Evolutionary conservation across 2,888 invertebrate species (phyloP).

Genomic region (Petrophora chlorosata): DNA sequence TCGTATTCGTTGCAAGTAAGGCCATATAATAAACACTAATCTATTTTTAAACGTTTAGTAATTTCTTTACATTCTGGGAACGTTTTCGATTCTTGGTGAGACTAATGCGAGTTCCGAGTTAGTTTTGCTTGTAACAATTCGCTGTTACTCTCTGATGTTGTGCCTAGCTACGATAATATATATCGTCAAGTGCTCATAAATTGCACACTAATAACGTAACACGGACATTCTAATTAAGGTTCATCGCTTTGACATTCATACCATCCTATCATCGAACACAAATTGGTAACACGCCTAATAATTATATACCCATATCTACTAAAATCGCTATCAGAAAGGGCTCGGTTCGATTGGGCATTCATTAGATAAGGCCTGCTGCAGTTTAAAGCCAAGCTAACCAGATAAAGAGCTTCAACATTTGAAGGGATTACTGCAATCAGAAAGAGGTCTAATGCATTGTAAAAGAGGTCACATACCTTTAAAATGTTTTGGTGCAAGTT

Average conservation of each 20-base stretch:
- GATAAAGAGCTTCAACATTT: constrained; percentile 66
- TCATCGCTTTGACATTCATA: constrained; percentile 84
- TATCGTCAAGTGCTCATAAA: constrained; percentile 66
- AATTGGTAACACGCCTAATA: constrained; percentile 76
- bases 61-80: constrained; percentile 81
- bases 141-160: constrained; percentile 66
- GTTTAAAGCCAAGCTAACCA: constrained; percentile 72
- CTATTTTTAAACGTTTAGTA: constrained; percentile 84
- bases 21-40: constrained; percentile 84
- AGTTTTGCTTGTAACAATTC: constrained; percentile 75
- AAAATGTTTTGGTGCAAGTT: constrained; percentile 79
- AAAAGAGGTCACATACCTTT: constrained; percentile 60
- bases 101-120: constrained; percentile 73
- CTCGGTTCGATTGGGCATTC: constrained; percentile 69
- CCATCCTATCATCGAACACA: constrained; percentile 76
- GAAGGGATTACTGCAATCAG: constrained; percentile 59
- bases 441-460: constrained; percentile 33
- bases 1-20: constrained; percentile 84
- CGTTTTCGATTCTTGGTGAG: constrained; percentile 78
- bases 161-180: constrained; percentile 54
- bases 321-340: constrained; percentile 79
- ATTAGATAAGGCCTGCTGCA: constrained; percentile 75
- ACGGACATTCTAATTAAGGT: constrained; percentile 82
- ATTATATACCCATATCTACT: constrained; percentile 73
- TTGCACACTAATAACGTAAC: constrained; percentile 82